Base-by-base conservation (phyloP, 2,113 vertebrate genomes). In the Puma concolor region DNA sequence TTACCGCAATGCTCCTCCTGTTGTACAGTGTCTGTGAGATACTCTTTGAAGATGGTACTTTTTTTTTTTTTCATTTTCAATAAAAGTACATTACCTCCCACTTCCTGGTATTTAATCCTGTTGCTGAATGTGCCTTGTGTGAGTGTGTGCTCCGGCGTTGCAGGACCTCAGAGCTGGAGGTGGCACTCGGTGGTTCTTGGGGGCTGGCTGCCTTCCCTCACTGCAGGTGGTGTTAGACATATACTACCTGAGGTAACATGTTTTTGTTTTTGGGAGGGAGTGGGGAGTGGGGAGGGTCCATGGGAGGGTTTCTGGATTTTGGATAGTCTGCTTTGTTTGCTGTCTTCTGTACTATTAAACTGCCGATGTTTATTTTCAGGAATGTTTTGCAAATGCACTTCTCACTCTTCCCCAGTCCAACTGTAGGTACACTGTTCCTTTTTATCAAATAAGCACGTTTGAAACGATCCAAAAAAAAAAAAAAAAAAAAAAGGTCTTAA, bases 351-450 rank as follows among this genome's bases (percentile, higher is more conserved):
- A 98, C 98, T 98, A 99, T 99, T 99, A 99, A 99, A 99, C 98
- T 99, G 98, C 99, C 98, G 99, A 99, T 99, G 99, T 99, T 99
- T 99, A 99, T 99, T 99, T 99, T 99, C 99, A 99, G 99, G 99
- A 99, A 99, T 99, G 98, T 99, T 99, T 99, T 99, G 99, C 99
- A 99, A 99, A 99, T 99, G 98, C 98, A 99, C 99, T 99, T 99
- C 99, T 99, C 99, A 98, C 99, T 99, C 99, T 99, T 99, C 99
- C 99, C 99, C 99, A 99, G 98, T 99, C 99, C 99, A 99, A 99
- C 99, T 99, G 99, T 99, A 99, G 99, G 99, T 99, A 99, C 99
- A 99, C 98, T 99, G 99, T 99, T 99, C 99, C 98, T 99, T 99
- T 99, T 99, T 99, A 99, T 99, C 99, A 98, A 99, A 99, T 99